Conservation (phyloP, 2,797 vertebrate genomes). For the Capromys pilorides region DNA sequence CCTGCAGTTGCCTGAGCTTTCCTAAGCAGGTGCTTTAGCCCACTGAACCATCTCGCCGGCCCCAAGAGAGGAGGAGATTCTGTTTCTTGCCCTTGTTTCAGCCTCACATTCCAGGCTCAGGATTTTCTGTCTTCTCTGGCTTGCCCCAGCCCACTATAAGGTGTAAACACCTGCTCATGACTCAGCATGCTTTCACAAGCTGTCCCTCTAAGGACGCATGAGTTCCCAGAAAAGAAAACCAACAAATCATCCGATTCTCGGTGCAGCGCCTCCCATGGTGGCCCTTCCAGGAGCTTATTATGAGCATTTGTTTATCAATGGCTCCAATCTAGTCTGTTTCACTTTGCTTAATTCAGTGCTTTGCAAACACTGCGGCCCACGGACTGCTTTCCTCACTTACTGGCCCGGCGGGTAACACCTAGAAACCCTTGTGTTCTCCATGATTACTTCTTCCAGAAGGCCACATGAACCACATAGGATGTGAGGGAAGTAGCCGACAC, state of each 20-base stretch:
- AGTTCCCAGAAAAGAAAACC: slow-evolving; percentile 42
- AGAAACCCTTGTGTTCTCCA: not conserved
- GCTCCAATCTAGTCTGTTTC: not conserved
- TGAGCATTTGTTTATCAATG: not conserved
- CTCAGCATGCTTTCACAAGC: not conserved
- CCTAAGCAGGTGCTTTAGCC: too few species aligned
- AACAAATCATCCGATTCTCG: not conserved
- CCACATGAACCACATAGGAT: not conserved
- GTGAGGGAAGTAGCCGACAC: not conserved
- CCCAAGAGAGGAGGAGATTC: not conserved
- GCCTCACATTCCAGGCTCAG: not conserved
- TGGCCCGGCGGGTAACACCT: fast-evolving
- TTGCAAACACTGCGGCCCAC: not conserved
- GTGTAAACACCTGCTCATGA: not conserved
- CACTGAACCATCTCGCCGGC: too few species aligned
- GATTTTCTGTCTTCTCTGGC: not conserved
- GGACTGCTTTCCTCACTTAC: not conserved
- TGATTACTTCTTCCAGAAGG: not conserved
- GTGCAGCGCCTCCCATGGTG: not conserved
- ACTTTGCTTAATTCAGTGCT: not conserved
- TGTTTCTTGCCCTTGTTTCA: not conserved
- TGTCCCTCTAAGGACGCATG: not conserved
- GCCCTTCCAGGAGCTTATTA: not conserved
- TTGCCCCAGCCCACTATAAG: not conserved
- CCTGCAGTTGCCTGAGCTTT: too few species aligned